A percentile compares a stretch with the other conserved stretches of the same genome.
These are phyloP conservation scores for Microcebus lehilahytsara DNA, from an alignment of 2,113 vertebrate genomes.

Conservation along the genomic window DNA sequence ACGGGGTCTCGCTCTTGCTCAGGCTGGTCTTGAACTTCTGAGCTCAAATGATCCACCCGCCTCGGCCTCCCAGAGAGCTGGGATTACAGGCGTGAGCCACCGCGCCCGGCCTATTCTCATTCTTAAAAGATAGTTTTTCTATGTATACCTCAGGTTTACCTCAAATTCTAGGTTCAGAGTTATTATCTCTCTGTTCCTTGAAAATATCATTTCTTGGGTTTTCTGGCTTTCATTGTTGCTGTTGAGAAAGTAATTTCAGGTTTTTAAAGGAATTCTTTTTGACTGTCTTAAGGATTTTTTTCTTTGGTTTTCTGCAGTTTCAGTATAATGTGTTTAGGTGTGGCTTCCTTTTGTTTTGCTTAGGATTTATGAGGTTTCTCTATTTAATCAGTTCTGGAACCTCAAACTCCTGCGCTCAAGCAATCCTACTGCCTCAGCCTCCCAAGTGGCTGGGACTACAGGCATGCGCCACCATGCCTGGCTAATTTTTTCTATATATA, in stretches of 20 bases:
- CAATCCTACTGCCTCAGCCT: too few species aligned
- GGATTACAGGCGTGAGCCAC: too few species aligned
- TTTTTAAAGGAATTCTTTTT: neutral
- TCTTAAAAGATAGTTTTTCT: neutral
- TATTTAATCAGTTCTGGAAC: neutral
- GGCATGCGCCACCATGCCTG: too few species aligned
- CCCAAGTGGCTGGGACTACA: too few species aligned
- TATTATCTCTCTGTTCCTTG: neutral
- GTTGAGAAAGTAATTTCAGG: neutral
- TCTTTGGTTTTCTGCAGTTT: neutral
- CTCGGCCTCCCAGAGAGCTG: too few species aligned
- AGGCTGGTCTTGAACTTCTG: too few species aligned
- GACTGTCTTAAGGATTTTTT: neutral
- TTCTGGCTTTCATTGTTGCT: neutral
- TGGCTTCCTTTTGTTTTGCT: neutral
- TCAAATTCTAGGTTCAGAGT: neutral
- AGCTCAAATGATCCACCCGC: too few species aligned
- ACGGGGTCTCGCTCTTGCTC: too few species aligned
- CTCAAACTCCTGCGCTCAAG: too few species aligned
- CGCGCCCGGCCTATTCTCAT: neutral
- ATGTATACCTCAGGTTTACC: neutral
- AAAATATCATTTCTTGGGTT: constrained; percentile 17
- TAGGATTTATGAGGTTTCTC: neutral
- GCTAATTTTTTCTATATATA: too few species aligned
- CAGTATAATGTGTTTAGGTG: neutral